phyloP scores from a whole-genome alignment of 2,888 invertebrate genomes.

The Pantelozetes paolii region DNA sequence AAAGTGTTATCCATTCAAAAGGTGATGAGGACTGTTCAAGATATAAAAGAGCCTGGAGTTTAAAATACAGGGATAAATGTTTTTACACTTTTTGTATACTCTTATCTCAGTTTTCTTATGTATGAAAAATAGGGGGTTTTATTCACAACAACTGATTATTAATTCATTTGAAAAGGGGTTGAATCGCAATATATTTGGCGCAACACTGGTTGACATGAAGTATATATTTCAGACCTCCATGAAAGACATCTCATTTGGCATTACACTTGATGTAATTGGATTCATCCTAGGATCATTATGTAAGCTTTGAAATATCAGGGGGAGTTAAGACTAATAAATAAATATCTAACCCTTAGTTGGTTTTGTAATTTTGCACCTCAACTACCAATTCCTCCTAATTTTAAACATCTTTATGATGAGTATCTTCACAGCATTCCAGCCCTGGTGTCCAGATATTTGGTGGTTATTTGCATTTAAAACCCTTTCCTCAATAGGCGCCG shows the following conservation, averaged over 20 bases:
- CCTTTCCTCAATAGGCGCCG: neutral
- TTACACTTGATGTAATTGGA: neutral
- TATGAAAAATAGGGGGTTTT: too few species aligned
- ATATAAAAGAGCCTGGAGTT: too few species aligned
- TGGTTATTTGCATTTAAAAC: neutral
- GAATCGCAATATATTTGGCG: neutral
- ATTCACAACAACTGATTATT: too few species aligned
- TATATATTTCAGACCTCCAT: neutral
- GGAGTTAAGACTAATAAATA: neutral
- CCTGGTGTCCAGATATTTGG: neutral
- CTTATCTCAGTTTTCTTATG: too few species aligned
- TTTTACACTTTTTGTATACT: too few species aligned
- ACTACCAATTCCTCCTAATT: constrained; percentile 20
- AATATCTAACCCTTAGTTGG: neutral
- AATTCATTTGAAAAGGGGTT: too few species aligned
- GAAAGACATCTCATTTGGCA: neutral
- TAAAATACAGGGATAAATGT: too few species aligned
- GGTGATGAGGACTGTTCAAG: too few species aligned
- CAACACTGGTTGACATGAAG: neutral
- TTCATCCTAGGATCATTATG: neutral
- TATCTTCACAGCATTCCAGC: neutral
- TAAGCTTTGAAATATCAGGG: neutral
- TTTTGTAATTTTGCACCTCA: constrained; percentile 21
- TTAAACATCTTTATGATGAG: neutral
- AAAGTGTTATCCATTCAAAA: too few species aligned